A percentile compares a stretch with the other conserved stretches of the same genome.
Conservation (phyloP, 2,797 vertebrate genomes). For the Anguilla pacifica region DNA sequence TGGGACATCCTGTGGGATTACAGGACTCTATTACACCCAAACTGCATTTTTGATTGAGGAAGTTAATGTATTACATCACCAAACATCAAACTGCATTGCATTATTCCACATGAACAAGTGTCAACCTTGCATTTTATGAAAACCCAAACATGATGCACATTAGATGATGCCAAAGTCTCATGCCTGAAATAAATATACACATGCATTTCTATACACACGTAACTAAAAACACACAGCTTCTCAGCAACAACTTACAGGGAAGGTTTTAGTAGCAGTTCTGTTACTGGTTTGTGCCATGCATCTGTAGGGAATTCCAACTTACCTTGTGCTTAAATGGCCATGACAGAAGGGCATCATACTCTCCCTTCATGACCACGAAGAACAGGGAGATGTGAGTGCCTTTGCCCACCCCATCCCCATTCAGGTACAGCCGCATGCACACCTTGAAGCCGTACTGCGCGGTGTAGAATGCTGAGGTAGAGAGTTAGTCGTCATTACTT, state of each 20-base stretch:
- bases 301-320: constrained; percentile 14
- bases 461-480: constrained; percentile 80
- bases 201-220: neutral
- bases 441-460: constrained; percentile 80
- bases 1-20: too few relatives aligned
- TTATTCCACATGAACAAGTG: neutral
- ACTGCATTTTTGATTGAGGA: too few relatives aligned
- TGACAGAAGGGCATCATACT: constrained; percentile 75
- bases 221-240: neutral
- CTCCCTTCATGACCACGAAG: constrained; percentile 82
- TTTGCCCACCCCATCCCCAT: constrained; percentile 77
- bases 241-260: neutral
- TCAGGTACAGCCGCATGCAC: constrained; percentile 79
- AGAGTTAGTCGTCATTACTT: neutral
- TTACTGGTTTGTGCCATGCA: neutral
- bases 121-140: neutral
- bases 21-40: too few relatives aligned
- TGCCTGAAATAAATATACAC: neutral
- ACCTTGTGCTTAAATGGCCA: constrained; percentile 88
- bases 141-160: neutral
- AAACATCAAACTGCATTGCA: neutral
- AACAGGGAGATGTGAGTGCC: constrained; percentile 82
- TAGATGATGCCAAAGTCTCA: neutral
- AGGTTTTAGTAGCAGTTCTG: neutral
- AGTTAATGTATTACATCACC: too few relatives aligned